A percentile compares a stretch with the other conserved stretches of the same genome.
These are phyloP conservation scores for Panorpa germanica DNA, from an alignment of 2,888 invertebrate species.

Conservation along the genomic window DNA sequence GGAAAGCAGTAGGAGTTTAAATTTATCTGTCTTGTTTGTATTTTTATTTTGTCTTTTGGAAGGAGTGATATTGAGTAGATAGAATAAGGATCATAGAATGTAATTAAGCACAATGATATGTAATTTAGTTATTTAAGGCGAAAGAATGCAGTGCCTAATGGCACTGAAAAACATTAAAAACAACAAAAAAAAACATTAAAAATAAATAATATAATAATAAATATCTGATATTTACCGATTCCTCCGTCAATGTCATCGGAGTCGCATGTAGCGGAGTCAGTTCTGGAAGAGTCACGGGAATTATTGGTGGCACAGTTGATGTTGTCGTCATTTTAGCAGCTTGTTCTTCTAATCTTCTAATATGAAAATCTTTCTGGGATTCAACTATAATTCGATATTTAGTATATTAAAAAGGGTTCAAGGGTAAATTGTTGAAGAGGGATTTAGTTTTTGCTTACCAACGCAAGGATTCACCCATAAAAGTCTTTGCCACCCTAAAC, in stretches of 20 bases:
- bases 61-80: no score
- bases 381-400: constrained; percentile 41
- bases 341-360: constrained; percentile 31
- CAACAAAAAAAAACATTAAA: no score
- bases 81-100: no score
- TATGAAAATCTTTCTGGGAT: constrained; percentile 75
- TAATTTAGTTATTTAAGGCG: no score
- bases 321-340: constrained; percentile 28
- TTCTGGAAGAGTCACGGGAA: no score
- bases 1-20: no score
- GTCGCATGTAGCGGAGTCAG: constrained; percentile 25
- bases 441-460: constrained; percentile 37
- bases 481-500: constrained; percentile 76
- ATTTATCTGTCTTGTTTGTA: no score
- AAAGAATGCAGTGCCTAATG: no score
- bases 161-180: no score
- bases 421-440: constrained; percentile 1
- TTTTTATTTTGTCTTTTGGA: no score
- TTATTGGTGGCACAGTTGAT: constrained; percentile 27
- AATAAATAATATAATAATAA: no score
- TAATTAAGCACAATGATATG: no score
- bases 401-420: constrained; percentile 7
- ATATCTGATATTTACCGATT: constrained; percentile 27
- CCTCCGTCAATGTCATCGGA: constrained; percentile 27
- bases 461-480: constrained; percentile 88